Base-by-base conservation (phyloP, 2,888 invertebrate species). In the Athetis lepigone region DNA sequence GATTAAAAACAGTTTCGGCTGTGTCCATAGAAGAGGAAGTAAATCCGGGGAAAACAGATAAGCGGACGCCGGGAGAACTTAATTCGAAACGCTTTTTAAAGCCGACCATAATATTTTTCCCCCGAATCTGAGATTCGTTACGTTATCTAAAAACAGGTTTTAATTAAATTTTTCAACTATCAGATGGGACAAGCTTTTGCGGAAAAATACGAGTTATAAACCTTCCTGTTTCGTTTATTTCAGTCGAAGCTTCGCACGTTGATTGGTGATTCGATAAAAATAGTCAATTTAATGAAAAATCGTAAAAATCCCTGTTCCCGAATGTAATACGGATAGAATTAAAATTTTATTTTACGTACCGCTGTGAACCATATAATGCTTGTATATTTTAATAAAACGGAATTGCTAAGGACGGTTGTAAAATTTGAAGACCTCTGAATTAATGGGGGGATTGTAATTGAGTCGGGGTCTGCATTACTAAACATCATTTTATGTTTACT, bases 331-430 rank as follows among this genome's bases (percentile, higher is more conserved):
- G 79, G 77, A 76, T 84, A 71, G 82, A 89, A 90, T 89, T 88
- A 88, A 86, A 86, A 84, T 90, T 89, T 91, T 91, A 90, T 88
- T 88, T 83, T 70, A 83, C 85, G 84, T 88, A 90, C 83, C 83
- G 79, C 75, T 80, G 80, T 79, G 81, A 69, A 80, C 86, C 88
- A 88, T 91, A 90, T 90, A 88, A 89, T 85, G 84, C 70, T 85
- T 82, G 86, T 85, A 88, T 89, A 89, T 92, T 92, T 92, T 92
- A 92, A 93, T 93, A 93, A 92, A 93, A 90, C 84, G 84, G 85
- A 90, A 92, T 92, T 88, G 87, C 90, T 85, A 81, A 88, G 90
- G 90, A 84, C 84, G 86, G 90, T 81, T 89, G 89, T 92, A 89
- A 93, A 93, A 92, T 93, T 92, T 90, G 87, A 92, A 87, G 88